Conservation (phyloP, 2,797 vertebrate genomes). For the Acestrorhynchus altus region DNA sequence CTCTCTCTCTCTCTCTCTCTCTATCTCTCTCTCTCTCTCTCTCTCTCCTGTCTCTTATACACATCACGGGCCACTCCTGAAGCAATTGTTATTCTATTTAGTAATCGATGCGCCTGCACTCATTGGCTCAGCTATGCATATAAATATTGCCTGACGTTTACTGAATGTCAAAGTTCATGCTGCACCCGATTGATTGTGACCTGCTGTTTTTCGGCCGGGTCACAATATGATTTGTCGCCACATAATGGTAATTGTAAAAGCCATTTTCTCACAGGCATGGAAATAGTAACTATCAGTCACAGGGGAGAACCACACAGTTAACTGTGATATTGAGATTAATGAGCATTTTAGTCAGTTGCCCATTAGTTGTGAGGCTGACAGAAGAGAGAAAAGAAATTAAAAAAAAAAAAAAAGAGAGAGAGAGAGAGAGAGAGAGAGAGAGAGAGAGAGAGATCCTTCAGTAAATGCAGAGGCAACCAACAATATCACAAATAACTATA, state of each 20-base stretch:
- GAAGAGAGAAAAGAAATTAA: constrained; percentile 59
- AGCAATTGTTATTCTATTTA: constrained; percentile 75
- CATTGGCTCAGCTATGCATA: constrained; percentile 64
- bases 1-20: constrained; percentile 1
- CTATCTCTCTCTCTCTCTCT: constrained; percentile 13
- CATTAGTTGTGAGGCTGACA: constrained; percentile 71
- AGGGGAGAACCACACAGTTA: constrained; percentile 62
- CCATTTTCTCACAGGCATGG: constrained; percentile 71
- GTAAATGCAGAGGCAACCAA: constrained; percentile 51
- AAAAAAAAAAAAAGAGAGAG: constrained; percentile 22
- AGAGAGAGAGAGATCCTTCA: constrained; percentile 55
- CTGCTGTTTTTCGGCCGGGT: constrained; percentile 67
- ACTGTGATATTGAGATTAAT: constrained; percentile 79
- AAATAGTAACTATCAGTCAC: constrained; percentile 76
- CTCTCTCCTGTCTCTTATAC: constrained; percentile 28
- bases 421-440: constrained; percentile 41
- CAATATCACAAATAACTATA: constrained; percentile 61
- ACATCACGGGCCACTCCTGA: constrained; percentile 26
- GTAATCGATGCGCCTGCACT: constrained; percentile 67
- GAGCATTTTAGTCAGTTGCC: constrained; percentile 71
- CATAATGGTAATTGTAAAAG: constrained; percentile 75
- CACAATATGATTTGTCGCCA: constrained; percentile 77
- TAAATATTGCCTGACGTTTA: constrained; percentile 75
- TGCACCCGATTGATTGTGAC: constrained; percentile 77
- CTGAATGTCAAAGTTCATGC: constrained; percentile 78